phyloP scores from a whole-genome alignment of 2,888 invertebrate genomes.

The Chorisops tibialis region DNA sequence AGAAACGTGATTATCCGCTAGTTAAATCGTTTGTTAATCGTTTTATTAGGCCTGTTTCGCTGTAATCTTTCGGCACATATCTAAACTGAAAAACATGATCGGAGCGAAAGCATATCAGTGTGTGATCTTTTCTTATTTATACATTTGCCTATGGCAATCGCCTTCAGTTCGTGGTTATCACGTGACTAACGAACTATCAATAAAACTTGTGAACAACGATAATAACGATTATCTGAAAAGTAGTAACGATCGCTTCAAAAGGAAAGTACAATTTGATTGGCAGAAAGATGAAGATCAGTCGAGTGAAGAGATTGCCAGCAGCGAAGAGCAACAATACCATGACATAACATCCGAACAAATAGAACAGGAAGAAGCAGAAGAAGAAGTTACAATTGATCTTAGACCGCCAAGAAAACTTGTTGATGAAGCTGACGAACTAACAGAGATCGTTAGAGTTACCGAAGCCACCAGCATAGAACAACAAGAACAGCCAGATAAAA shows the following conservation, averaged over 20 bases:
- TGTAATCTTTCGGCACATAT: too few species aligned
- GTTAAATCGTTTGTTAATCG: too few species aligned
- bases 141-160: not conserved
- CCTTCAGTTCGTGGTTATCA: not conserved
- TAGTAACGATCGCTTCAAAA: not conserved
- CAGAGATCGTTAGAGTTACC: not conserved
- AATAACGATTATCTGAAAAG: not conserved
- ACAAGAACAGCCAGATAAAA: too few species aligned
- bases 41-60: too few species aligned
- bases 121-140: constrained; percentile 3
- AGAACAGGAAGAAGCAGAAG: not conserved
- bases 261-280: constrained; percentile 26
- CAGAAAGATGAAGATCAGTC: constrained; percentile 11
- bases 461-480: not conserved
- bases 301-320: not conserved
- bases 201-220: not conserved
- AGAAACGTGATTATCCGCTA: constrained; percentile 5
- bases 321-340: not conserved
- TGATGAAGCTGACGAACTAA: not conserved
- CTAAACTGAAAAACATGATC: too few species aligned
- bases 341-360: not conserved
- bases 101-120: too few species aligned
- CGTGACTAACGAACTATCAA: not conserved
- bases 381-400: too few species aligned
- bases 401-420: not conserved